These are phyloP conservation scores for Ptychobarbus kaznakovi DNA, from an alignment of 2,797 vertebrate genomes.

Conservation along the genomic window DNA sequence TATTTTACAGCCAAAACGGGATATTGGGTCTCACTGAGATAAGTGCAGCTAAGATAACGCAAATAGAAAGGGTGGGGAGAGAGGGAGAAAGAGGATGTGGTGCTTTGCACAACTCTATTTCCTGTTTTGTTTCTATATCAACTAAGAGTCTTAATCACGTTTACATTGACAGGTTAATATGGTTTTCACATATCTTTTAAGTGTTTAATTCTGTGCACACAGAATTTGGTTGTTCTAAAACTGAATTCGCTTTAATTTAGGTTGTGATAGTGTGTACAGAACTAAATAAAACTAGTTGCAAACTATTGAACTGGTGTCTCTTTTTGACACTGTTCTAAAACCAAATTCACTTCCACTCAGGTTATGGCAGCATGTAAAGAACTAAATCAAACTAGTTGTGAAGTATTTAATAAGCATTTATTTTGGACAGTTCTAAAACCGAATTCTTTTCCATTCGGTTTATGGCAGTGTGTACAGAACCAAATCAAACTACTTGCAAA, in stretches of 20 bases:
- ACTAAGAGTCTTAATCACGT: constrained; percentile 68
- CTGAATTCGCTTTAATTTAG: neutral
- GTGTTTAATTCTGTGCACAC: neutral
- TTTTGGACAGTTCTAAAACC: neutral
- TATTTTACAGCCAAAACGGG: constrained; percentile 71
- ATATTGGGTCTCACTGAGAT: constrained; percentile 72
- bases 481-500: neutral
- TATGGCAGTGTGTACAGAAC: neutral
- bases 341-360: neutral
- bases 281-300: neutral
- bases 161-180: too few relatives aligned
- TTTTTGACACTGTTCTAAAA: neutral
- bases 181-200: too few relatives aligned
- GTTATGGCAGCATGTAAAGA: neutral
- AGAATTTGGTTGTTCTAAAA: too few relatives aligned
- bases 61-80: constrained; percentile 42
- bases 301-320: neutral
- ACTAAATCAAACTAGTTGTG: neutral
- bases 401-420: neutral
- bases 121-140: constrained; percentile 81
- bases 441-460: neutral
- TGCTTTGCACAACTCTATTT: constrained; percentile 57
- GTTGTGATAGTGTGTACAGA: neutral
- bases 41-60: constrained; percentile 59
- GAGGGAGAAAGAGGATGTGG: constrained; percentile 4